Percentiles rank a stretch among this genome's conserved stretches.
phyloP scores from a whole-genome alignment of 2,113 vertebrate species.

The Mandrillus leucophaeus region DNA sequence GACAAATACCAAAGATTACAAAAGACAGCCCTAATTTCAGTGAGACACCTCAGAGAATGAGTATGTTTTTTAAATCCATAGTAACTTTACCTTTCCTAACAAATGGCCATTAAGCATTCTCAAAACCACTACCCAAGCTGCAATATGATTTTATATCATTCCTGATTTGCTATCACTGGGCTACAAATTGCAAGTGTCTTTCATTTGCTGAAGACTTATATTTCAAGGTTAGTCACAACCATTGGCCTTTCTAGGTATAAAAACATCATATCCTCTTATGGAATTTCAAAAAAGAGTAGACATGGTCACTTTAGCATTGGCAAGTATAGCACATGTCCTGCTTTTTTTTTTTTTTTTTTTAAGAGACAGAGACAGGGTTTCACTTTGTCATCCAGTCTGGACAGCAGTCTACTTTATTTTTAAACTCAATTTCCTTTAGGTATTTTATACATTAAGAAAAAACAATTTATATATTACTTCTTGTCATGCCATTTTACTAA shows the following conservation, averaged over 20 bases:
- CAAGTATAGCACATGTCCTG: not conserved
- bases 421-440: constrained; percentile 36
- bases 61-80: not conserved
- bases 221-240: constrained; percentile 67
- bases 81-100: constrained; percentile 48
- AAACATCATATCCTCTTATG: constrained; percentile 45
- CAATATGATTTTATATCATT: constrained; percentile 38
- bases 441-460: constrained; percentile 56
- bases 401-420: constrained; percentile 36
- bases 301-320: not conserved
- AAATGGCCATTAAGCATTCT: constrained; percentile 42
- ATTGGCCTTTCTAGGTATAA: constrained; percentile 56
- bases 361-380: not conserved
- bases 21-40: constrained; percentile 24
- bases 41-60: not conserved
- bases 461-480: constrained; percentile 48
- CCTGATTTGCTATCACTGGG: constrained; percentile 24
- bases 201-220: constrained; percentile 38
- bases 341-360: constrained; percentile 34
- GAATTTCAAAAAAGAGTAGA: constrained; percentile 34
- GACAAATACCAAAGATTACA: constrained; percentile 33
- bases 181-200: constrained; percentile 60
- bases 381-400: not conserved
- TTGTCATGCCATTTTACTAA: constrained; percentile 51
- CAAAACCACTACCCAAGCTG: constrained; percentile 18